phyloP scores from a whole-genome alignment of 2,113 vertebrate genomes.

The Capricornis sumatraensis region DNA sequence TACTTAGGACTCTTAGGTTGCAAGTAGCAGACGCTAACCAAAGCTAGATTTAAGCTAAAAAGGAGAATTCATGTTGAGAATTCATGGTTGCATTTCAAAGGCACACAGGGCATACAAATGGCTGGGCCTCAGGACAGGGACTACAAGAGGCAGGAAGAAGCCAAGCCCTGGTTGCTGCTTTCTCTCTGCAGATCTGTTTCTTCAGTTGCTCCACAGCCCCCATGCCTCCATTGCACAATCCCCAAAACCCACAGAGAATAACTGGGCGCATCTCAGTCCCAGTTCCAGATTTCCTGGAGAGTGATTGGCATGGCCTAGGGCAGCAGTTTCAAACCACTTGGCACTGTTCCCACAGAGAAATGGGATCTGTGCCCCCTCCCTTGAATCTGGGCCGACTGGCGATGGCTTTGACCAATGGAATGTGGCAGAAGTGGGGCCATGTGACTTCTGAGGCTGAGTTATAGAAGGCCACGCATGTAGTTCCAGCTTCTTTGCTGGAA shows the following conservation, averaged over 20 bases:
- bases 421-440: not conserved
- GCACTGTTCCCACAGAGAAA: not conserved
- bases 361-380: not conserved
- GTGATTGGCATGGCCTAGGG: not conserved
- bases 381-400: not conserved
- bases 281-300: not conserved
- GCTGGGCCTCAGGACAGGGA: not conserved
- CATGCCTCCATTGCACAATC: not conserved
- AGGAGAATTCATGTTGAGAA: not conserved
- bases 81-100: not conserved
- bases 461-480: not conserved
- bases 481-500: not conserved
- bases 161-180: not conserved
- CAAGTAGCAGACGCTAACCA: not conserved
- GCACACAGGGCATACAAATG: not conserved
- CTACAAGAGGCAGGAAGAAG: not conserved
- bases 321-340: not conserved
- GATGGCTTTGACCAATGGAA: not conserved
- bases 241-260: not conserved
- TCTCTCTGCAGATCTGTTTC: not conserved
- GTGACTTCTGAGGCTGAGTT: not conserved
- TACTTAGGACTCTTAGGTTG: not conserved
- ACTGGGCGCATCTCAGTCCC: not conserved
- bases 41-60: not conserved
- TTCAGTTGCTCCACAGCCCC: not conserved